These are phyloP conservation scores for Heliconius hewitsoni DNA, from an alignment of 1,140 invertebrate species.

Conservation along the genomic window DNA sequence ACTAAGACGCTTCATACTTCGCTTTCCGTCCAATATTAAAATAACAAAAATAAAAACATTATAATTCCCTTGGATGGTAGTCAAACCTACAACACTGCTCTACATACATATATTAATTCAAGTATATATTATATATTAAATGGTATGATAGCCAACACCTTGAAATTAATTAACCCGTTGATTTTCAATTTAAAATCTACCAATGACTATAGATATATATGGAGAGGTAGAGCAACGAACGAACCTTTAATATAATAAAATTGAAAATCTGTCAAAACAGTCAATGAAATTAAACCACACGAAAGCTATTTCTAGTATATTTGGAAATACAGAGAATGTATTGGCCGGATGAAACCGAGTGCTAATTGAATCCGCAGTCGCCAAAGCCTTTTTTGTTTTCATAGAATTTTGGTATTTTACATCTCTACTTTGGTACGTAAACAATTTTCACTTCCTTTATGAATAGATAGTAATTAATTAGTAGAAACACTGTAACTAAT, in stretches of 20 bases:
- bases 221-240: neutral
- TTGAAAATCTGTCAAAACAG: constrained; percentile 12
- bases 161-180: neutral
- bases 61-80: no score
- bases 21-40: no score
- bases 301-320: constrained; percentile 14
- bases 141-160: no score
- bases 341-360: constrained; percentile 13
- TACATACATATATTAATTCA: no score
- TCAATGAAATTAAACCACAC: constrained; percentile 12
- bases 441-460: neutral
- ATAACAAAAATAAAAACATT: no score
- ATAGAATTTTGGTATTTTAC: neutral
- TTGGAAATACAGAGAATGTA: constrained; percentile 11
- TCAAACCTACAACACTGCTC: no score
- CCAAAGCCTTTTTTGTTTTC: constrained; percentile 14
- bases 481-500: no score
- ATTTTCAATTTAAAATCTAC: neutral
- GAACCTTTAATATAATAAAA: constrained; percentile 7
- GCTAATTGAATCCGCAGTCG: constrained; percentile 1
- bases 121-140: no score
- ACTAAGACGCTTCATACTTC: no score
- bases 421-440: neutral
- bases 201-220: neutral
- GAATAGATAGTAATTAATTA: neutral